A percentile compares a stretch with the other conserved stretches of the same genome.
phyloP scores from a whole-genome alignment of 2,113 vertebrate genomes.

The Dasyprocta punctata region DNA sequence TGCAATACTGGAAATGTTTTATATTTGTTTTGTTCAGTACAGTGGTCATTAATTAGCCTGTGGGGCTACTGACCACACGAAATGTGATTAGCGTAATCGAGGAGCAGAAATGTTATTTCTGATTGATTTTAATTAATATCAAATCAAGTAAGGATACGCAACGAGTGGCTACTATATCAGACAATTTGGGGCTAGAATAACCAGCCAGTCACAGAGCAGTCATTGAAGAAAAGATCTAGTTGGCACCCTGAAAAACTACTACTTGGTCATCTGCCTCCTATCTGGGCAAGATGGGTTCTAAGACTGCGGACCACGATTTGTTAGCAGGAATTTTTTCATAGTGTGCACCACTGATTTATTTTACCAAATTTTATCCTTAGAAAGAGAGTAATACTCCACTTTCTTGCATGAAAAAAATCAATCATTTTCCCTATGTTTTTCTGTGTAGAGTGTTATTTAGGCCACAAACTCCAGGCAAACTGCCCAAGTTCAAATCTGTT shows the following conservation, averaged over 20 bases:
- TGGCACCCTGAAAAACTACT: background rate
- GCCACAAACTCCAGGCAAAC: background rate
- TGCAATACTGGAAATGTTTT: background rate
- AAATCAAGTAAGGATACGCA: background rate
- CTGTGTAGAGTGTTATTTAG: background rate
- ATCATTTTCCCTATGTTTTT: conserved; percentile 2
- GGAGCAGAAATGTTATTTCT: background rate
- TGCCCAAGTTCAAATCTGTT: background rate
- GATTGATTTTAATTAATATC: conserved; percentile 13
- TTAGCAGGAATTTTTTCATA: background rate
- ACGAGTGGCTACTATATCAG: background rate
- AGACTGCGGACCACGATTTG: background rate
- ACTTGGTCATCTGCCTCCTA: background rate
- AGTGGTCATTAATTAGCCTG: background rate
- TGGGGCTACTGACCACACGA: background rate
- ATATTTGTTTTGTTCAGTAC: background rate
- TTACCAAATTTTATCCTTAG: background rate
- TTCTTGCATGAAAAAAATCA: conserved; percentile 7
- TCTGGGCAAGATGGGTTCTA: background rate
- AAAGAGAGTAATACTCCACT: background rate
- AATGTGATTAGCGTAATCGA: background rate
- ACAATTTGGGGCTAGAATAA: background rate
- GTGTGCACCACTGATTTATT: background rate
- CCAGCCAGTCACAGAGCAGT: background rate
- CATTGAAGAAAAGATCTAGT: background rate